These are phyloP conservation scores for Stylophora pistillata DNA, from an alignment of 64 coral and sea anemone genomes.

Conservation along the genomic window DNA sequence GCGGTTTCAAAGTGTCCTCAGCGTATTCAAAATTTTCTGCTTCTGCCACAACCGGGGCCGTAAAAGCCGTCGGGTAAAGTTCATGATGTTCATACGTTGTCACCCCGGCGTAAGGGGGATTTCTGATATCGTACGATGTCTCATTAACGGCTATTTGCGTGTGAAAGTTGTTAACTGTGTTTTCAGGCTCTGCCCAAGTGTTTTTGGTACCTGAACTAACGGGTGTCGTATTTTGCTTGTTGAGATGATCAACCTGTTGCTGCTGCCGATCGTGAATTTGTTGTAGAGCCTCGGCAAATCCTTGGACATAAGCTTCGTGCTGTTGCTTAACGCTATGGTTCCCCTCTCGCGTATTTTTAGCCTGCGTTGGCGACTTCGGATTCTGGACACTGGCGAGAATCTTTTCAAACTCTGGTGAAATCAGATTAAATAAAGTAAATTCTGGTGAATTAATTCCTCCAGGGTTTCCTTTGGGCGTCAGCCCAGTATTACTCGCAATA, in stretches of 20 bases:
- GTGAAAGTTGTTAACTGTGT: constrained; percentile 8
- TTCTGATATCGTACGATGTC: background rate
- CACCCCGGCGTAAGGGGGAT: background rate
- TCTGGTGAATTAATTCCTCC: constrained; percentile 78
- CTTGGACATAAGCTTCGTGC: constrained; percentile 85
- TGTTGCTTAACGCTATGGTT: constrained; percentile 72
- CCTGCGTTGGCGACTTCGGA: constrained; percentile 63
- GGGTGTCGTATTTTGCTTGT: constrained; percentile 40
- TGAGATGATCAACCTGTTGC: constrained; percentile 41
- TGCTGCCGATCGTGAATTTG: constrained; percentile 76
- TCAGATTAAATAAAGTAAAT: constrained; percentile 81
- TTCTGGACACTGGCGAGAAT: constrained; percentile 88
- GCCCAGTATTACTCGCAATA: constrained; percentile 85
- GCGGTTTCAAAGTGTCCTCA: constrained; percentile 31
- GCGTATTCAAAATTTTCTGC: constrained; percentile 40
- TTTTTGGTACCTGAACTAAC: constrained; percentile 11
- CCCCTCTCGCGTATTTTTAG: constrained; percentile 41
- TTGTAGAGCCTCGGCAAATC: constrained; percentile 90
- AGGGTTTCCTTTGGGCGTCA: constrained; percentile 73
- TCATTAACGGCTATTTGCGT: constrained; percentile 22
- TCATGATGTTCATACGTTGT: constrained; percentile 28
- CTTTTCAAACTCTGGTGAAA: constrained; percentile 98
- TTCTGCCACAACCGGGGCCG: constrained; percentile 23
- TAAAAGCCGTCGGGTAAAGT: background rate
- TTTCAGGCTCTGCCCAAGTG: constrained; percentile 15